Base-by-base conservation (phyloP, 2,797 vertebrate species). In the Rhincodon typus region DNA sequence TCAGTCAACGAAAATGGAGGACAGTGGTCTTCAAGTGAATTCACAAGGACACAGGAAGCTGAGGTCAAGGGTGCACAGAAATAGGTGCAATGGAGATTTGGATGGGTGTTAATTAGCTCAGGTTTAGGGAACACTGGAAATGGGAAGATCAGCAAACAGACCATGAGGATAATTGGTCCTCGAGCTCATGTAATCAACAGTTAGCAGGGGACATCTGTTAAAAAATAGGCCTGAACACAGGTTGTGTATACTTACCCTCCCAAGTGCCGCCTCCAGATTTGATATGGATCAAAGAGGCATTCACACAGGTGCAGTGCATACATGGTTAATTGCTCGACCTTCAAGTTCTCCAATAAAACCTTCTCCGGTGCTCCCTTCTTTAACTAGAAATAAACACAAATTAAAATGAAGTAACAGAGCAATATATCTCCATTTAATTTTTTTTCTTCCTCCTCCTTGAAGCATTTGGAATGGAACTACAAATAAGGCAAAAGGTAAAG, bases 221-320 rank as follows among this genome's bases (percentile, higher is more conserved):
- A 57, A 15, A 15, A 50, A 70, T 30, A 42, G 30, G 66, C 1
- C 25, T 23, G 72, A 34, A n/a, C 30, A 62, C 4, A 10, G 13
- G 8, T 46, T 17, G 7, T 27, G 38, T 53, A 0, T 30, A 21
- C 99, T 98, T 96, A 99, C 99, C 99, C 99, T 0, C 98, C 97
- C 96, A 98, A 98, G 96, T 98, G 98, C 96, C 98, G 98, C 96
- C 99, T 97, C 99, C 99, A 99, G 0, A 98, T 99, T 97, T 99
- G 99, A 97, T 99, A 99, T 96, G 99, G 99, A 97, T 99, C 99
- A 86, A 99, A 99, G 96, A 99, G 98, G 96, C 98, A 98, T 97
- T 99, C 99, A 2, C 98, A 99, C 96, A 99, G 98, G 94, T 99
- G 98, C 3, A 99, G 97, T 38, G 98, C 98, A 0, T 99, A 98